Percentiles rank a stretch among this genome's conserved stretches.
These are phyloP conservation scores for Seriola dumerili DNA, from an alignment of 2,113 vertebrate genomes.

Conservation along the genomic window DNA sequence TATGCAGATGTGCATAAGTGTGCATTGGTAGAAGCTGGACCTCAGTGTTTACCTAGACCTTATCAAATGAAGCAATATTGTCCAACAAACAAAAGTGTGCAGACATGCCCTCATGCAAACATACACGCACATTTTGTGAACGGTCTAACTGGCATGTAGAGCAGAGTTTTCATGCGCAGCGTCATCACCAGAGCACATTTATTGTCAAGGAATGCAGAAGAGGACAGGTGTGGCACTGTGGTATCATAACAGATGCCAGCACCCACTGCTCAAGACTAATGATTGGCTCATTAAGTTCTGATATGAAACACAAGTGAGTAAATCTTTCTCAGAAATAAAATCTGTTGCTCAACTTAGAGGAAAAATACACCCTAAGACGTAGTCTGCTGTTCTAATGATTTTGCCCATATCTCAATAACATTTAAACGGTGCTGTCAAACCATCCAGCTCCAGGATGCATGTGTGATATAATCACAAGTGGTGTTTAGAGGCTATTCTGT, in stretches of 20 bases:
- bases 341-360: background rate
- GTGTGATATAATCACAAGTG: too few relatives aligned
- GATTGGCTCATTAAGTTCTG: slow-evolving; percentile 17
- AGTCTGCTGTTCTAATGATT: background rate
- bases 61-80: slow-evolving; percentile 10
- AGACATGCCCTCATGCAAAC: slow-evolving; percentile 10
- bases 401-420: background rate
- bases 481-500: background rate
- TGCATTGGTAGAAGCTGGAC: background rate
- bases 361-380: background rate
- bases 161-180: background rate
- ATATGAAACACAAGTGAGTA: slow-evolving; percentile 2
- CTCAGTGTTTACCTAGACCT: slow-evolving; percentile 30
- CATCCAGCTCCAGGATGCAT: background rate
- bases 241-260: slow-evolving; percentile 33
- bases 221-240: slow-evolving; percentile 61
- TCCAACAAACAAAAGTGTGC: slow-evolving; percentile 3
- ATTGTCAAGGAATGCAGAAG: slow-evolving; percentile 46
- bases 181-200: slow-evolving; percentile 14
- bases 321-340: slow-evolving; percentile 1
- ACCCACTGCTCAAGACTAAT: slow-evolving; percentile 11
- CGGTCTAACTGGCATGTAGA: slow-evolving; percentile 1
- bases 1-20: background rate
- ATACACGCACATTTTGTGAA: background rate
- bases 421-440: background rate